These are phyloP conservation scores for Drosophila hydei DNA, from an alignment of 1,140 invertebrate species.

Conservation along the genomic window DNA sequence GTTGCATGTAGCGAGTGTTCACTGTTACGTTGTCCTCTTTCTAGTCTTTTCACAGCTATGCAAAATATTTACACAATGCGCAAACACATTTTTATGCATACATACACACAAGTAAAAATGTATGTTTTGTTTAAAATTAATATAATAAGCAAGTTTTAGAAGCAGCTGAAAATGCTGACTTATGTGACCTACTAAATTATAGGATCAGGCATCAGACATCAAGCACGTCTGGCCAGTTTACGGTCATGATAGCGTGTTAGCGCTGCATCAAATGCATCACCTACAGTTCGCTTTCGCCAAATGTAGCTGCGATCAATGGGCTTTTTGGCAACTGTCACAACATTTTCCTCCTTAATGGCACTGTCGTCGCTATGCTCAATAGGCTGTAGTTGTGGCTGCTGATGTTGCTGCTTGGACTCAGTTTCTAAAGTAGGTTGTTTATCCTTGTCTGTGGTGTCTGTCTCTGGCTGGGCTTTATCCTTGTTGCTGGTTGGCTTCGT, in stretches of 20 bases:
- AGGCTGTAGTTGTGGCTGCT: neutral
- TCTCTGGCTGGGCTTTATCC: neutral
- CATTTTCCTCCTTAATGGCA: conserved; percentile 2
- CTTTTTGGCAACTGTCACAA: conserved; percentile 28
- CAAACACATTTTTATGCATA: conserved; percentile 41
- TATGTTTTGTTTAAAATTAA: conserved; percentile 29
- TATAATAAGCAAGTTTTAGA: conserved; percentile 31
- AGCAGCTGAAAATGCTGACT: neutral
- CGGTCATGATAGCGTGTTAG: conserved; percentile 91
- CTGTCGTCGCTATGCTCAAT: neutral
- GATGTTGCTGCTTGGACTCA: neutral
- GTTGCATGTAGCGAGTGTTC: neutral
- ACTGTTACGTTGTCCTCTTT: conserved; percentile 42
- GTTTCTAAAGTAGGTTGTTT: conserved; percentile 12
- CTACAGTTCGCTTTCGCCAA: conserved; percentile 94
- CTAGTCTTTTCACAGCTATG: conserved; percentile 27
- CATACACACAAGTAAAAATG: conserved; percentile 5
- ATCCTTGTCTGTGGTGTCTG: conserved; percentile 16
- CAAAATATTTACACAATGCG: conserved; percentile 60
- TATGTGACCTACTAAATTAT: conserved; percentile 4
- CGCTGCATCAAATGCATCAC: conserved; percentile 91
- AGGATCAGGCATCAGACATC: conserved; percentile 50
- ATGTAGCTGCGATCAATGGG: conserved; percentile 87
- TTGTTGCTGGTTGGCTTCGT: conserved; percentile 12
- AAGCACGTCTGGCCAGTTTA: conserved; percentile 85